Base-by-base conservation (phyloP, 2,888 invertebrate genomes). In the Prenolepis imparis region DNA sequence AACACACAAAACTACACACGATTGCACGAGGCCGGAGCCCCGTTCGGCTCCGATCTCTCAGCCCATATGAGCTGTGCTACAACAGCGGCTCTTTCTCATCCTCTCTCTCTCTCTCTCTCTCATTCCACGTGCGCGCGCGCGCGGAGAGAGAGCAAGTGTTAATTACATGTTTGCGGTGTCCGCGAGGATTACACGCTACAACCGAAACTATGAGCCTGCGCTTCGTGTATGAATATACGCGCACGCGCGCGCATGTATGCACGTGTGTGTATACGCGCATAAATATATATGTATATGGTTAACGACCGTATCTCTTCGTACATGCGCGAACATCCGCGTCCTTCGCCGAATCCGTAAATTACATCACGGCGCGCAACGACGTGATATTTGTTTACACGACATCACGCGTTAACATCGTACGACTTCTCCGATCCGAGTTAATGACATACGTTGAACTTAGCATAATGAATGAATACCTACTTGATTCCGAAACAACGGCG, bases 121-220 rank as follows among this genome's bases (percentile, higher is more conserved):
- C n/a, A 41, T 12, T 41, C 0, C 39, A 28, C 28, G 15, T 41
- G 24, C 21, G 59, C 75, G n/a, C 63, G 21, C 73, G 70, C 84
- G 86, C 70, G 70, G 82, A 88, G 91, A 89, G 92, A 90, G 93
- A 93, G 93, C 93, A 93, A 93, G 94, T 94, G 94, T 94, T 94
- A 94, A 94, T 94, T 94, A 94, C 94, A 93, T 94, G 94, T 94
- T 94, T 94, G 94, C 93, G 94, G 94, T 93, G 93, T 94, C 94
- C 94, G 92, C 92, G 92, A 93, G 94, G 94, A 94, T 94, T 94
- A 94, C 93, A 93, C 93, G 93, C 92, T 93, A 93, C 93, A 93
- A 92, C 93, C 94, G 92, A 94, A 94, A 94, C 94, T 93, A 94
- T 93, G 92, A 92, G 92, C 91, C 91, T 84, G 90, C 86, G 88